Conservation (phyloP, 2,113 vertebrate genomes). For the Toxostoma redivivum region DNA sequence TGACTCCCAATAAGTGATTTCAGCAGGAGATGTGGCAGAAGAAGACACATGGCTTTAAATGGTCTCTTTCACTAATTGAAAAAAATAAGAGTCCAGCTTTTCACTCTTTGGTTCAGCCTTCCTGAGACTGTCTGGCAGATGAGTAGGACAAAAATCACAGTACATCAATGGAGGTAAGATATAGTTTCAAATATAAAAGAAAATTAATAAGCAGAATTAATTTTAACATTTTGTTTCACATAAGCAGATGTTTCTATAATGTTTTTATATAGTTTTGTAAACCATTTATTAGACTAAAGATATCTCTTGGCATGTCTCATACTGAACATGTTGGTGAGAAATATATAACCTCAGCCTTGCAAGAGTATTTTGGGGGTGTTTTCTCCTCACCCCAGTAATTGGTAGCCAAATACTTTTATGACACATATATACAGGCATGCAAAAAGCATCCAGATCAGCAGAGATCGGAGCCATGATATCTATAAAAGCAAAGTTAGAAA, state of each 20-base stretch:
- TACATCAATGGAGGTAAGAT: not conserved
- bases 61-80: not conserved
- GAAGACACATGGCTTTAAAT: not conserved
- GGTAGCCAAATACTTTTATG: not conserved
- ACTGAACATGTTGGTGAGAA: not conserved
- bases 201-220: not conserved
- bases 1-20: not conserved
- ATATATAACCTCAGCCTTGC: not conserved
- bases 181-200: not conserved
- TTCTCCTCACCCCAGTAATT: not conserved
- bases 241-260: not conserved
- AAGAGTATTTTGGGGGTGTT: not conserved
- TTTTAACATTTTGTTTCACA: not conserved
- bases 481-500: slow-evolving; percentile 18
- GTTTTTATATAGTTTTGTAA: not conserved
- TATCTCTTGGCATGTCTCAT: not conserved
- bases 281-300: not conserved
- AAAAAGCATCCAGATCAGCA: not conserved
- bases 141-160: not conserved
- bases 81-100: not conserved
- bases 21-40: not conserved
- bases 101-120: not conserved
- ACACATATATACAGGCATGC: not conserved
- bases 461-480: not conserved
- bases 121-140: not conserved